Evolutionary conservation across 2,113 vertebrate species (phyloP), one percentile per base, ranked within the genome.

Genomic region (Panthera tigris): DNA sequence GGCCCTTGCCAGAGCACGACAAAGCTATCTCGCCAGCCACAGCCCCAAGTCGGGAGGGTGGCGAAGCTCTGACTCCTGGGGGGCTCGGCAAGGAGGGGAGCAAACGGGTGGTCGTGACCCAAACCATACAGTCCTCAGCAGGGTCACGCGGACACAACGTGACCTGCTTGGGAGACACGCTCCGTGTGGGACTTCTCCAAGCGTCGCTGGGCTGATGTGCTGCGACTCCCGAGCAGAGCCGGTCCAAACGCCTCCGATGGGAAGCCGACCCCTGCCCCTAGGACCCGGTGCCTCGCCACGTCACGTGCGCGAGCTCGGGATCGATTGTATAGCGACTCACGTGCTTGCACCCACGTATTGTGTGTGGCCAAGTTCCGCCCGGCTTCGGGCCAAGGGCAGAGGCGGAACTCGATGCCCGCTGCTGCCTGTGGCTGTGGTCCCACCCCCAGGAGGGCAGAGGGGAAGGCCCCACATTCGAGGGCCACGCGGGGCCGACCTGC

Each of bases 401-500:
- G 79, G 78, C 1, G 3, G 27, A 27, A 5, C 19, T 66, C 5
- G 36, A 16, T 33, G 91, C 0, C 12, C 0, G 4, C 55, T 8
- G 33, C n/a, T 16, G 5, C 29, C 29, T 1, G 0, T 7, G 10
- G 69, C 13, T 16, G 25, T 5, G 73, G 33, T 27, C 79, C 61
- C 6, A 2, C 3, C 63, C 4, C 3, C 15, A 0, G 2, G 6
- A 27, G 31, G 29, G 19, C 45, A 6, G 55, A 15, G 1, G 33
- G n/a, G 45, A 25, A 21, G 3, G 7, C 6, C 36, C 80, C 31
- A 6, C 14, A 16, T 31, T 18, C 21, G 8, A 48, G 16, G 33
- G 81, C 6, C 4, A 2, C 0, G 4, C 7, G 27, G 0, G 27
- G 15, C 48, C 41, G 29, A 21, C 29, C 1, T 1, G 0, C 3